Base-by-base conservation (phyloP, 2,888 invertebrate species). In the Cephus rjabovi region DNA sequence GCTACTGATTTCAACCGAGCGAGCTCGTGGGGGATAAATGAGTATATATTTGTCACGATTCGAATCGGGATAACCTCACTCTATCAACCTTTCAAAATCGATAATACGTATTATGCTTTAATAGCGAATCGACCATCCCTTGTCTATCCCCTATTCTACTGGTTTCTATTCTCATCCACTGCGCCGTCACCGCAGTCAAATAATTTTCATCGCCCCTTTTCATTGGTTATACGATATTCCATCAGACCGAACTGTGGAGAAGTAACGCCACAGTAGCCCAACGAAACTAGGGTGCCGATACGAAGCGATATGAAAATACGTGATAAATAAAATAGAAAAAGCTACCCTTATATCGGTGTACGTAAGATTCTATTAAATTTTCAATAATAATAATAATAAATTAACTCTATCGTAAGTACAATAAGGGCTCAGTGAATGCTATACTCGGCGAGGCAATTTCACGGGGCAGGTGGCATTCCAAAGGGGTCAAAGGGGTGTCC, bases 101-200 rank as follows among this genome's bases (percentile, higher is more conserved):
- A 85, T 85, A 84, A 83, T 86, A 84, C 83, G 80, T 83, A 86
- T 84, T 86, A 86, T 80, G 82, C 83, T 83, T 82, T 85, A 85
- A 85, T 85, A 85, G 80, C 81, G 82, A 83, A 80, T 86, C 82
- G 79, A 78, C 74, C 81, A 77, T 76, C 81, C 75, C 78, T 80
- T 80, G 77, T 75, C n/a, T 76, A 35, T 1, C 37, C 35, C 70
- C 56, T 68, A 34, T 69, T 23, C 40, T 69, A 15, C 40, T 40
- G 15, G 15, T 40, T 40, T 70, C 12, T 30, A 33, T 74, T 74
- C 69, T 33, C 33, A 74, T 56, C 35, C 71, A 73, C 34, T 23
- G 15, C 70, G 70, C 31, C 30, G 70, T 30, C 33, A 70, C 30
- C 70, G 70, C 31, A 81, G 82, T 80, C 79, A 71, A 71, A 77